Base-by-base conservation (phyloP, 2,888 invertebrate species). In the Balanococcus diminutus region DNA sequence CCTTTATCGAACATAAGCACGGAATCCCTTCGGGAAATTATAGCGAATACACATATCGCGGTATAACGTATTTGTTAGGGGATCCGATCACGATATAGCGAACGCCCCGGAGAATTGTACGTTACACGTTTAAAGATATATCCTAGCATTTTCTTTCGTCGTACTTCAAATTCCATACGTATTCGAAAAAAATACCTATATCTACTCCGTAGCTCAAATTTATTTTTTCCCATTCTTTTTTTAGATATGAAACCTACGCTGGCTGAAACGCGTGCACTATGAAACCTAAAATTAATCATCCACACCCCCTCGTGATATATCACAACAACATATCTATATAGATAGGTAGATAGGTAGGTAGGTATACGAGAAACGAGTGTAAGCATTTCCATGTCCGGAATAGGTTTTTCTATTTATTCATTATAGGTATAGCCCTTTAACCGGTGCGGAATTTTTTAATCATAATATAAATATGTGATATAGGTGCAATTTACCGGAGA, bases 1-100 rank as follows among this genome's bases (percentile, higher is more conserved):
- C 82, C 82, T 82, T 82, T 82, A 82, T 82, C 82, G 82, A 82
- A 82, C 82, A 28, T 82, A 51, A 82, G 82, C 82, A 82, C 82
- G 82, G 82, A 82, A 82, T 82, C 82, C 82, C 82, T 82, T 82
- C 82, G 82, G 82, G 82, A 82, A 82, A 82, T 82, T 82, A 82
- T 82, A 82, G 56, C 82, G 82, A 82, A 82, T 82, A 46, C 82
- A 75, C 75, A 75, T 75, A 75, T 75, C 75, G 75, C 75, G 75
- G 75, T 75, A 75, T 75, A 75, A 75, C 75, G 75, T 75, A 75
- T 75, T 75, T 75, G 75, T 75, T 75, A 75, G 75, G 75, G 75
- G 75, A 75, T 75, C 75, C 75, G 75, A 75, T 75, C 75, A 75
- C 75, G 75, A 75, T 75, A 75, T 75, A 75, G 75, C 75, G 75